Conservation (phyloP, 2,113 vertebrate genomes). For the Agelaius phoeniceus region DNA sequence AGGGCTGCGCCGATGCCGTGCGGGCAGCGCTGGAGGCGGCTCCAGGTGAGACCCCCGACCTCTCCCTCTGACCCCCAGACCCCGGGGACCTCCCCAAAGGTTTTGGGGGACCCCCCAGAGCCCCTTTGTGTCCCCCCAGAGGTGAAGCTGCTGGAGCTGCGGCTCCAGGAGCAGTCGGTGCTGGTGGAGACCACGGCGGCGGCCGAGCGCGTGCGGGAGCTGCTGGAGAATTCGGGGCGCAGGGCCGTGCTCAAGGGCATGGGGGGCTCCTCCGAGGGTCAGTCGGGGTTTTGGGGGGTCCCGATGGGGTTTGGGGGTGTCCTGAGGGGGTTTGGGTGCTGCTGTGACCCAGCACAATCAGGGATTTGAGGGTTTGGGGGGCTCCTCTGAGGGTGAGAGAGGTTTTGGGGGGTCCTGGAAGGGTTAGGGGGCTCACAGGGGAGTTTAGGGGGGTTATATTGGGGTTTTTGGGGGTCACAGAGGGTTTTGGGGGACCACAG, state of each 20-base stretch:
- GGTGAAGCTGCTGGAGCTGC: background rate
- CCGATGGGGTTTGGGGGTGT: too few species aligned
- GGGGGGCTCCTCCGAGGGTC: background rate
- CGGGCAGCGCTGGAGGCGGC: background rate
- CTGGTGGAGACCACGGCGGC: background rate
- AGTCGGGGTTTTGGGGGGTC: background rate
- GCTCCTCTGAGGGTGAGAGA: too few species aligned
- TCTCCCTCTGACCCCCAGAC: too few species aligned
- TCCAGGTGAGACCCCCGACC: background rate
- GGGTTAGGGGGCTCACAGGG: too few species aligned
- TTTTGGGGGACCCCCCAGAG: background rate
- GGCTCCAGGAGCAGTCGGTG: background rate
- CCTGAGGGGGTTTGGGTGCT: too few species aligned
- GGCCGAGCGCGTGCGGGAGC: background rate
- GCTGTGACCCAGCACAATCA: too few species aligned
- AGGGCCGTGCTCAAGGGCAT: background rate
- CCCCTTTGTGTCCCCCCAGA: background rate
- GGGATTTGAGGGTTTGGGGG: too few species aligned
- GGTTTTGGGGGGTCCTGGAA: too few species aligned
- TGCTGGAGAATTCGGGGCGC: background rate
- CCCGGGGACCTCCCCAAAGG: too few species aligned
- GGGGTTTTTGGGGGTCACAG: too few species aligned
- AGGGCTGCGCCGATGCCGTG: background rate
- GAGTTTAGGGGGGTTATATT: too few species aligned
- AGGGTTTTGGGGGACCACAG: too few species aligned